Percentiles rank a stretch among this genome's conserved stretches.
phyloP scores from a whole-genome alignment of 2,797 vertebrate genomes.

The Okamejei kenojei region DNA sequence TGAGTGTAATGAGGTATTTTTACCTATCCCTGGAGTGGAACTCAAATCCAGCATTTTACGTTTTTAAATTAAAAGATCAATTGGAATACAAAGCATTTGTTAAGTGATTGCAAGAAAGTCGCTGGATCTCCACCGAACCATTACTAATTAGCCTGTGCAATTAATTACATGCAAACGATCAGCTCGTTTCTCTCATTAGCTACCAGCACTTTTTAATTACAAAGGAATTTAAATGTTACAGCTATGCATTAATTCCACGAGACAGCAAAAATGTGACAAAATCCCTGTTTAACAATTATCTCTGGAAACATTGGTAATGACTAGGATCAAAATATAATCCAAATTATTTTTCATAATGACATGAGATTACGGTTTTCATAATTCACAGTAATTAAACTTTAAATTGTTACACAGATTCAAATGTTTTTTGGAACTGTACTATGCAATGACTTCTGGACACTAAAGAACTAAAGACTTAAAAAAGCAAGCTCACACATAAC shows the following conservation, averaged over 20 bases:
- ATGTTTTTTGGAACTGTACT: background rate
- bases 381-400: background rate
- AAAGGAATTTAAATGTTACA: slow-evolving; percentile 34
- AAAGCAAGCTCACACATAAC: background rate
- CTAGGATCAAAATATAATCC: background rate
- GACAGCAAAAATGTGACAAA: slow-evolving; percentile 20
- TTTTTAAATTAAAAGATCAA: slow-evolving; percentile 16
- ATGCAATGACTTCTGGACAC: background rate
- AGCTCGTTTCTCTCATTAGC: slow-evolving; percentile 34
- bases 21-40: background rate
- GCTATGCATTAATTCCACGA: background rate
- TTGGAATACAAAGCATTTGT: slow-evolving; percentile 25
- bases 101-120: slow-evolving; percentile 32
- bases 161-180: slow-evolving; percentile 36
- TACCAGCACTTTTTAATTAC: slow-evolving; percentile 31
- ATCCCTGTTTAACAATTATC: slow-evolving; percentile 1
- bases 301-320: background rate
- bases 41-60: background rate
- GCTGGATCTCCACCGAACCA: slow-evolving; percentile 3
- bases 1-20: background rate
- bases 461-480: background rate
- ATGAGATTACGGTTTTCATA: background rate
- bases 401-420: background rate
- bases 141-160: slow-evolving; percentile 35
- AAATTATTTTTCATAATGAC: background rate